Evolutionary conservation across 2,797 vertebrate genomes (phyloP).

Genomic region (Cyclura pinguis): DNA sequence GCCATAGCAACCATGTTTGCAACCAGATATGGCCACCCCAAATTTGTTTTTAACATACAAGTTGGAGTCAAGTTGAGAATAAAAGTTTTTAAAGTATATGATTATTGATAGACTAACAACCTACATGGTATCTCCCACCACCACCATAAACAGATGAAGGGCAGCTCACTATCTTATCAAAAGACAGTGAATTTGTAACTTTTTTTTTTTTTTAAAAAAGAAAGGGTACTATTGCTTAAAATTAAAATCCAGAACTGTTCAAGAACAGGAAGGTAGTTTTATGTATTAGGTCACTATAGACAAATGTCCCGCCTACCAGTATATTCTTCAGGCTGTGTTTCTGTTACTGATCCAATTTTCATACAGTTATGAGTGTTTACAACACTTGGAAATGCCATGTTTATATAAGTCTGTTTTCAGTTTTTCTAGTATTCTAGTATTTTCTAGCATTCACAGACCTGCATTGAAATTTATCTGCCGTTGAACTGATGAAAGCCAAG

Average conservation of each 20-base stretch:
- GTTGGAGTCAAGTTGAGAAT: background rate
- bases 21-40: too few species aligned
- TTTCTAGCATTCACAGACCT: background rate
- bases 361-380: background rate
- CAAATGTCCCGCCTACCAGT: background rate
- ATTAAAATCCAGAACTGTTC: background rate
- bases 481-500: background rate
- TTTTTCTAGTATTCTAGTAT: background rate
- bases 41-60: background rate
- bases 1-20: conserved; percentile 21
- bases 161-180: background rate
- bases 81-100: background rate
- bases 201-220: background rate
- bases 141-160: background rate
- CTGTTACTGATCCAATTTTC: background rate
- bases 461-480: background rate
- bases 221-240: background rate
- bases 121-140: too few species aligned
- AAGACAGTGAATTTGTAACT: too few species aligned
- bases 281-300: background rate
- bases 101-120: background rate
- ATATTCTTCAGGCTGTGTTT: background rate
- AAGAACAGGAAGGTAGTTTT: background rate
- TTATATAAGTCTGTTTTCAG: background rate
- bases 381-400: background rate